Evolutionary conservation across 2,797 vertebrate genomes (phyloP).

Genomic region (Balearica regulorum): DNA sequence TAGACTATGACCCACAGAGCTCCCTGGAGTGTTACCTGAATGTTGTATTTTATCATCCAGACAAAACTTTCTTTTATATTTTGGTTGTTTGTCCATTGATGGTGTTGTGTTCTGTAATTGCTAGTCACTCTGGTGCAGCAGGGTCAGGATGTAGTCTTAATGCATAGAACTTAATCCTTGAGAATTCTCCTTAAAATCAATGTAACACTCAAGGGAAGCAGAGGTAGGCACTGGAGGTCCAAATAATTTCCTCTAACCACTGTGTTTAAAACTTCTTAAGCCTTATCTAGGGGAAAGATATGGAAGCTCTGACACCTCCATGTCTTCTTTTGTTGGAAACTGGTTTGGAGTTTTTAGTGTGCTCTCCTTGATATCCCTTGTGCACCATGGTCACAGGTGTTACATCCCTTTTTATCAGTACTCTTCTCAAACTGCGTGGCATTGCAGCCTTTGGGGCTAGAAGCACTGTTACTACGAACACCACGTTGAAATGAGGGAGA

Average conservation of each 20-base stretch:
- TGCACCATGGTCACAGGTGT: neutral
- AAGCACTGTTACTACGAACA: neutral
- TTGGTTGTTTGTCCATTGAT: neutral
- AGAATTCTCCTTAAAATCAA: neutral
- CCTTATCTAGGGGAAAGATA: neutral
- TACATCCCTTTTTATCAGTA: neutral
- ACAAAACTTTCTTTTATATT: neutral
- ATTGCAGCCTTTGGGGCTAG: neutral
- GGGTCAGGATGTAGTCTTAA: neutral
- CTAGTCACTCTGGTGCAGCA: neutral
- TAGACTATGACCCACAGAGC: neutral
- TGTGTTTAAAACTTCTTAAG: neutral
- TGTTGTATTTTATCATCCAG: neutral
- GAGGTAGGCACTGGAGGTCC: neutral
- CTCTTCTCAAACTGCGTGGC: neutral
- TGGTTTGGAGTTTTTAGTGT: neutral
- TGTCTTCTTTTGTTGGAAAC: neutral
- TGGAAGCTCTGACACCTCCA: neutral
- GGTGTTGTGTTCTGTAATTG: neutral
- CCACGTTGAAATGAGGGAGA: neutral
- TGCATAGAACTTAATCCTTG: neutral
- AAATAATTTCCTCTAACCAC: neutral
- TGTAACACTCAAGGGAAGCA: neutral
- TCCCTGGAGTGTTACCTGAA: neutral
- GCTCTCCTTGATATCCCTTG: neutral